Percentiles rank a stretch among this genome's conserved stretches.
Conservation (phyloP, 2,888 invertebrate genomes). For the Pyrrhosoma nymphula region DNA sequence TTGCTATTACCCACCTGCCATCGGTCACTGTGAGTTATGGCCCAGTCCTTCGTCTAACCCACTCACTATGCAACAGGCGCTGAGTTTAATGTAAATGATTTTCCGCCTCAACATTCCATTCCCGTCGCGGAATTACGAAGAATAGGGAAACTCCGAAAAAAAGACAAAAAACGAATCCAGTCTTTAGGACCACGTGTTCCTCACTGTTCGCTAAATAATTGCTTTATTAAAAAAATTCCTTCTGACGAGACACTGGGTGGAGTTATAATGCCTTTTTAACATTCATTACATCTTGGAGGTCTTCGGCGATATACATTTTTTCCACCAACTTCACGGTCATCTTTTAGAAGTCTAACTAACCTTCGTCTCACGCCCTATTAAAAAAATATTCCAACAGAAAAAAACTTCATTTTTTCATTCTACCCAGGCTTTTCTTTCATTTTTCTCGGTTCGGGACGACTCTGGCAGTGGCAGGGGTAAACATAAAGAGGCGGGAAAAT, state of each 20-base stretch:
- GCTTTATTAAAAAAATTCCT: not conserved
- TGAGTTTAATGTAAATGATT: not conserved
- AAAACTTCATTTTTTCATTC: not conserved
- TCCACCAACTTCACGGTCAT: constrained; percentile 12
- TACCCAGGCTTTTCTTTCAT: not conserved
- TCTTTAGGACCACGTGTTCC: not conserved
- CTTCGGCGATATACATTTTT: not conserved
- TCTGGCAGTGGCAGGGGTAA: not conserved
- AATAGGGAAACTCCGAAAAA: not conserved
- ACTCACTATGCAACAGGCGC: not conserved
- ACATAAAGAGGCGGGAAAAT: not conserved
- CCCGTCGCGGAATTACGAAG: not conserved
- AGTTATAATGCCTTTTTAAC: constrained; percentile 27
- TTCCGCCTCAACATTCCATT: not conserved
- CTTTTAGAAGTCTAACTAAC: constrained; percentile 16
- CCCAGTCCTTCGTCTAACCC: not conserved
- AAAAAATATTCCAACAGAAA: not conserved
- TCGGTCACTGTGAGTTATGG: not conserved
- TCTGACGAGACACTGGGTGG: not conserved
- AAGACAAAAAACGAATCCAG: not conserved
- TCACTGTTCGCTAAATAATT: not conserved
- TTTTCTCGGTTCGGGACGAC: not conserved
- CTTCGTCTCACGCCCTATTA: not conserved
- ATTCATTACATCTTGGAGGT: constrained; percentile 33
- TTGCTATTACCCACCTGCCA: not conserved